Base-by-base conservation (phyloP, 2,113 vertebrate species). In the Sprattus sprattus region DNA sequence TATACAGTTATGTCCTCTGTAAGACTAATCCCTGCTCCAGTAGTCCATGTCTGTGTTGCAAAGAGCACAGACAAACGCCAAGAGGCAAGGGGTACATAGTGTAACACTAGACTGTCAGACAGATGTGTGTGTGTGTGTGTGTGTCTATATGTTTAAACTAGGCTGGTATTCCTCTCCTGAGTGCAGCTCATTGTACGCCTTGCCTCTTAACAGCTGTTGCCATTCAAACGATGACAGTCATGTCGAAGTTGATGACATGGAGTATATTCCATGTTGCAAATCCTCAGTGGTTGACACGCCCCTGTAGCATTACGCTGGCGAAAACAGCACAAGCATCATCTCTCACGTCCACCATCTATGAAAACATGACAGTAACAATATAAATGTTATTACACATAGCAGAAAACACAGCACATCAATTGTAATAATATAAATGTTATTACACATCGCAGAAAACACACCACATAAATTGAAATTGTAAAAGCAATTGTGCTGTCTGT, bases 21-120 rank as follows among this genome's bases (percentile, higher is more conserved):
- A 10, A 32, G 67, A 25, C 67, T 39, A 82, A 81, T 85, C 57
- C 45, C 67, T 20, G 82, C 81, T 16, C 67, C 71, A 8, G 39
- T 32, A 64, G 60, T 84, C 64, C 60, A 71, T 85, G 82, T 84
- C 87, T 80, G 47, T 22, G 71, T 88, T 82, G 46, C 32, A 71
- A 71, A 86, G 84, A 45, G 28, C 22, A 25, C 46, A 82, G 45
- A 54, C 39, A 39, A 39, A 47, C 10, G 45, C 39, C 18, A 32
- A 81, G 20, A 52, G 46, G 82, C 13, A n/a, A 50, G 20, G 45
- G 22, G 15, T 64, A 78, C 81, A 80, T 82, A 83, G 20, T 71
- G 84, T 81, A 83, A 81, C 82, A 15, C 71, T 44, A 83, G 46
- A 85, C 87, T 67, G 39, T 32, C 80, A 45, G 54, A 32, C 84